Base-by-base conservation (phyloP, 2,797 vertebrate species). In the Danio choprae region DNA sequence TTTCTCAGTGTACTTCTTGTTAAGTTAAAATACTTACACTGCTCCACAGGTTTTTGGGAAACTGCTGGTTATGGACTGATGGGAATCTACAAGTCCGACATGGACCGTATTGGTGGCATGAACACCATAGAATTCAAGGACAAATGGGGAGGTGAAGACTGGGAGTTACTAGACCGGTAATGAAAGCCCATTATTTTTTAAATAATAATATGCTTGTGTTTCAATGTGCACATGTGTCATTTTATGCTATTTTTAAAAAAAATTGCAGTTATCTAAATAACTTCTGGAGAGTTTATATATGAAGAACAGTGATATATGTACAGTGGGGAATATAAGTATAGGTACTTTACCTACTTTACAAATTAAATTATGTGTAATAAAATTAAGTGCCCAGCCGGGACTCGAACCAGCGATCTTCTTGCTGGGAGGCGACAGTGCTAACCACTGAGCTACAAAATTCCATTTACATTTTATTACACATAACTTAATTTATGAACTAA, bases 101-200 rank as follows among this genome's bases (percentile, higher is more conserved):
- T 96, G 86, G 90, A 92, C 75, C 89, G 82, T 41, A 92, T 95
- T 0, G 95, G 95, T 38, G 95, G 95, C 77, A 96, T 96, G 95
- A 96, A 96, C 84, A 94, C 93, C 9, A 87, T 86, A 87, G 95
- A 96, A 69, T 96, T 92, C 83, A 91, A 89, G 50, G 94, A 96
- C 41, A 91, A 91, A 81, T 96, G 95, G 95, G 95, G 95, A 22
- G 95, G 95, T 84, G 95, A 96, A 72, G 95, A 96, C 90, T 96
- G 95, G 95, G 95, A 96, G 38, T 90, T 96, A 15, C 86, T 96
- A 69, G 84, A 85, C 79, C 72, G 84, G 84, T 85, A 79, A 69
- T 53, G 6, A 13, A n/a, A 79, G 7, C 18, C 41, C 6, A 38
- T 50, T 9, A n/a, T 53, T 6, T 29, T 38, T 70, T 22, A 6